These are phyloP conservation scores for Dendrocincla tyrannina DNA, from an alignment of 2,797 vertebrate genomes.

Conservation along the genomic window DNA sequence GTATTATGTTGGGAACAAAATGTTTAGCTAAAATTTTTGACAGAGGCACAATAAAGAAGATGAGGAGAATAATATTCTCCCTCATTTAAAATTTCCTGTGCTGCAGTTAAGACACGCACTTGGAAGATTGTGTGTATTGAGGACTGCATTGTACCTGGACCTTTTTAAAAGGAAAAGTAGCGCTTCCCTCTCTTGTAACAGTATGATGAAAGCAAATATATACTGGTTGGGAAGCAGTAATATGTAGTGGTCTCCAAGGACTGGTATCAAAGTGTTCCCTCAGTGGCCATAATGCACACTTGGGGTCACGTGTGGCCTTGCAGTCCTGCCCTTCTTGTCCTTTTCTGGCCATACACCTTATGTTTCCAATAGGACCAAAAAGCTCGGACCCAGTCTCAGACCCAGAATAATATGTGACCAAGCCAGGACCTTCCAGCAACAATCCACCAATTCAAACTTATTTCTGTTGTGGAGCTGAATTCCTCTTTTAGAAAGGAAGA, in stretches of 20 bases:
- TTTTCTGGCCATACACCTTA: neutral
- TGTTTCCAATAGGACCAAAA: neutral
- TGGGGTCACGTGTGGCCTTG: neutral
- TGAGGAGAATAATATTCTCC: neutral
- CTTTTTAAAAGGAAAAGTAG: neutral
- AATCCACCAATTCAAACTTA: neutral
- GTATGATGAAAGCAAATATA: neutral
- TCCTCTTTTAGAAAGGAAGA: neutral
- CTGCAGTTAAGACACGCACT: neutral
- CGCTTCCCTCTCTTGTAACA: neutral
- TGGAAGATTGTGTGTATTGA: neutral
- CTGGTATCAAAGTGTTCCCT: neutral
- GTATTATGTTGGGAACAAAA: neutral
- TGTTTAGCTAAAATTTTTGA: neutral
- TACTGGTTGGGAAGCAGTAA: neutral
- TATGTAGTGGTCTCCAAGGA: neutral
- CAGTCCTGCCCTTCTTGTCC: neutral
- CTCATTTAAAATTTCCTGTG: neutral
- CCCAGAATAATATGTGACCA: neutral
- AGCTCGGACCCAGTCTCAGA: neutral
- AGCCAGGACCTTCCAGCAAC: neutral
- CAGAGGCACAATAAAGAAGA: neutral
- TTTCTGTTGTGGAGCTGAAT: neutral
- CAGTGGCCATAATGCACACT: neutral
- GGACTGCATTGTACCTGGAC: neutral